Evolutionary conservation across 2,797 vertebrate species (phyloP), one percentile per base, ranked within the genome.

Genomic region (Gymnodraco acuticeps): DNA sequence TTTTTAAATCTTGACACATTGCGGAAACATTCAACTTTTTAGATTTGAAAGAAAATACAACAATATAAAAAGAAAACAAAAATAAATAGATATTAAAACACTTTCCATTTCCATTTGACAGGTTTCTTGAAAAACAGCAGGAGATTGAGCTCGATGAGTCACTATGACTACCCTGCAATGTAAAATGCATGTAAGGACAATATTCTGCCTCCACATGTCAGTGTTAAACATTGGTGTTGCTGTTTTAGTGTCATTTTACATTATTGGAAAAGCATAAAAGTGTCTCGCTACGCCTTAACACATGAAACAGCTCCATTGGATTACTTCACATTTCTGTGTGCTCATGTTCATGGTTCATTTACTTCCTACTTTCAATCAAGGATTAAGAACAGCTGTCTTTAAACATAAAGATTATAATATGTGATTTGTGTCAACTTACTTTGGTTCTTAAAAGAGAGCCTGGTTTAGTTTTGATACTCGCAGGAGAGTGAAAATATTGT

Each of bases 321-420:
- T 94, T 91, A 91, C 79, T 83, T 88, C 71, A 78, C 74, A 78
- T 88, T 84, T 85, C 74, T 84, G 78, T 76, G 76, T 68, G 73
- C 77, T 61, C 19, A 1, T 48, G 58, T 91, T 91, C 91, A 92
- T 84, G 89, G 81, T 86, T 73, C 75, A 84, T 92, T 83, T 89
- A 83, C 88, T 87, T 90, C 88, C 82, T 70, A 84, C 87, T 88
- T 93, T 93, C 88, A 94, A 91, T 93, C 91, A 88, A 89, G 87
- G 90, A 93, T 91, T 93, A 89, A 87, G 78, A 90, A 87, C 87
- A 91, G 90, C 91, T 93, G 92, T 94, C 93, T 85, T 69, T 81
- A 77, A 79, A 82, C 77, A 92, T 94, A 88, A 93, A 93, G 92
- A 93, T 93, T 93, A 93, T 82, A 84, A 87, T 87, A 64, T 82